A percentile compares a stretch with the other conserved stretches of the same genome.
These are phyloP conservation scores for Rattus rattus DNA, from an alignment of 2,113 vertebrate genomes.

Conservation along the genomic window DNA sequence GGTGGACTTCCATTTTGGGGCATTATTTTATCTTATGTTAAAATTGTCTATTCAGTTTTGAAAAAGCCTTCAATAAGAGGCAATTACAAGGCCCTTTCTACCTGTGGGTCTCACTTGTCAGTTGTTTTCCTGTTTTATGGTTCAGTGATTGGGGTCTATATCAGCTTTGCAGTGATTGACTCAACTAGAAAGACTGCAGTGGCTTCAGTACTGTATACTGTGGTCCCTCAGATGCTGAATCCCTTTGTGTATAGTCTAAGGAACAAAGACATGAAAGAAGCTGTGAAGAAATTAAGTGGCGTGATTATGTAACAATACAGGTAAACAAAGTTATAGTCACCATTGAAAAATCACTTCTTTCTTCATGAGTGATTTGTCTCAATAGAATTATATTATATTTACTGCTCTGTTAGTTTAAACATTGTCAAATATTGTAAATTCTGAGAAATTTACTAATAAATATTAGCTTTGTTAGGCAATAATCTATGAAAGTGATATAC, in stretches of 20 bases:
- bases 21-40: background rate
- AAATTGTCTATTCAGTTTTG: background rate
- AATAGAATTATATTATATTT: background rate
- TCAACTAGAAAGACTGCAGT: background rate
- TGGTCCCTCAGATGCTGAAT: background rate
- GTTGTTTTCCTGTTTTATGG: background rate
- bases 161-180: background rate
- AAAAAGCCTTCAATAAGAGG: background rate
- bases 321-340: background rate
- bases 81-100: background rate
- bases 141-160: background rate
- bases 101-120: background rate
- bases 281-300: background rate
- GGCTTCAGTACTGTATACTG: background rate
- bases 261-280: background rate
- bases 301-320: background rate
- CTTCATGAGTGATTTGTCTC: background rate
- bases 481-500: background rate
- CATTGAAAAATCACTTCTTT: background rate
- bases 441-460: background rate
- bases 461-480: background rate
- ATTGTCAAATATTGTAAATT: background rate
- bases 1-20: background rate
- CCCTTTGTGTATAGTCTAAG: background rate
- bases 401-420: background rate